Base-by-base conservation (phyloP, 2,113 vertebrate species). In the Syrmaticus mikado region DNA sequence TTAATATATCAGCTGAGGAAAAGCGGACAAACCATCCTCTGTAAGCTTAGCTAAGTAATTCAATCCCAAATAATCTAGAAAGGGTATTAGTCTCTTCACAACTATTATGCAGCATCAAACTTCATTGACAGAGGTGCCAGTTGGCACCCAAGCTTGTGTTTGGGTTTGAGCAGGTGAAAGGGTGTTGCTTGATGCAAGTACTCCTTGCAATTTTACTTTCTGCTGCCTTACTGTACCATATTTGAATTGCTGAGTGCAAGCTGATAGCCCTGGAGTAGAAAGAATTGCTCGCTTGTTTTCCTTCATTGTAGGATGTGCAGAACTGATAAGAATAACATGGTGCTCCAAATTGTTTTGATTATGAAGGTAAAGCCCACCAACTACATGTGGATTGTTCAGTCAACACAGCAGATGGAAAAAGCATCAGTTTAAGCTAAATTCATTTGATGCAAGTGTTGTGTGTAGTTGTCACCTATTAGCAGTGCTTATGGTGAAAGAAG, bases 151-250 rank as follows among this genome's bases (percentile, higher is more conserved):
- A 75, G n/a, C 22, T 45, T 55, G 24, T 55, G 55, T 65, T 46
- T 74, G 43, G 13, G 16, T 73, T 41, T 43, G 57, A 43, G 46
- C 11, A 65, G 68, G 14, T 61, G 41, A 20, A 70, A 74, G 22
- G 3, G 18, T 43, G 6, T 13, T 50, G 6, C 25, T 1, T 25
- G 6, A 11, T 8, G 0, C 0, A 13, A 77, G 3, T 10, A 4
- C 11, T 40, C 16, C 40, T 17, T 48, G 65, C 50, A 71, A 12
- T 74, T 81, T 38, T 88, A n/a, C 58, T 70, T 57, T 46, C 48
- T 73, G 17, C 46, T 52, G 36, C 40, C 32, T n/a, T 58, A 5
- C 3, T 1, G 1, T 28, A 25, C 28, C 6, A 0, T 13, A 22
- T 40, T 9, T 34, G 40, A 65, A 62, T 24, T 46, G 18, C 36